Evolutionary conservation across 2,888 invertebrate genomes (phyloP).

Genomic region (Athripsodes cinereus): DNA sequence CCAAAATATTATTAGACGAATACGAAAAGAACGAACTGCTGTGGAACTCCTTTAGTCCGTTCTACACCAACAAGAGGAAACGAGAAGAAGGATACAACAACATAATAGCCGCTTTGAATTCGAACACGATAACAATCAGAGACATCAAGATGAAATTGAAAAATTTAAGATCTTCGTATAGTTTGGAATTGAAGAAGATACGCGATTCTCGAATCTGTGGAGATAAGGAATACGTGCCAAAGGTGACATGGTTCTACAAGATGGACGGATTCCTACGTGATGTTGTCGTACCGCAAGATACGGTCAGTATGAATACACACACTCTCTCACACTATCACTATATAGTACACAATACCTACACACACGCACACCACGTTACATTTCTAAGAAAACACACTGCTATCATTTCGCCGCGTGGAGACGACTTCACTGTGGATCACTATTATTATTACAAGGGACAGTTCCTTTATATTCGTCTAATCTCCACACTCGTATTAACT

Average conservation of each 20-base stretch:
- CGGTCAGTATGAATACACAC: slow-evolving; percentile 11
- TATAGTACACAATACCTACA: neutral
- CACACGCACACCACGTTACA: neutral
- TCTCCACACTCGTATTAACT: neutral
- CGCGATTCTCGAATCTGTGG: slow-evolving; percentile 50
- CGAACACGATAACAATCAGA: slow-evolving; percentile 47
- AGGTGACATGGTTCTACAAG: slow-evolving; percentile 53
- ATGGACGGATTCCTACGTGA: slow-evolving; percentile 52
- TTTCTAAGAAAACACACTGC: neutral
- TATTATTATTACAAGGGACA: neutral
- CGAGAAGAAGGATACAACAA: slow-evolving; percentile 48
- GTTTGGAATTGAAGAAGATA: slow-evolving; percentile 51
- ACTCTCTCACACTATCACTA: neutral
- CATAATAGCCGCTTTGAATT: slow-evolving; percentile 45
- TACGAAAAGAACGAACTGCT: slow-evolving; percentile 49
- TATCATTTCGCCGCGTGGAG: neutral
- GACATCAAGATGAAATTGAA: slow-evolving; percentile 51
- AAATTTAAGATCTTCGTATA: slow-evolving; percentile 50
- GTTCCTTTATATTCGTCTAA: neutral
- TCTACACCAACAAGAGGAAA: slow-evolving; percentile 50
- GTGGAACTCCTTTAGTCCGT: slow-evolving; percentile 49
- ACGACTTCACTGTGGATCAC: slow-evolving; percentile 1
- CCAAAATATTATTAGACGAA: slow-evolving; percentile 49
- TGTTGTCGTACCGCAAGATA: slow-evolving; percentile 43
- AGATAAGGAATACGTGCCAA: slow-evolving; percentile 51